Percentiles rank a stretch among this genome's conserved stretches.
Conservation (phyloP, 2,797 vertebrate genomes). For the Notoglanidium macrostoma region DNA sequence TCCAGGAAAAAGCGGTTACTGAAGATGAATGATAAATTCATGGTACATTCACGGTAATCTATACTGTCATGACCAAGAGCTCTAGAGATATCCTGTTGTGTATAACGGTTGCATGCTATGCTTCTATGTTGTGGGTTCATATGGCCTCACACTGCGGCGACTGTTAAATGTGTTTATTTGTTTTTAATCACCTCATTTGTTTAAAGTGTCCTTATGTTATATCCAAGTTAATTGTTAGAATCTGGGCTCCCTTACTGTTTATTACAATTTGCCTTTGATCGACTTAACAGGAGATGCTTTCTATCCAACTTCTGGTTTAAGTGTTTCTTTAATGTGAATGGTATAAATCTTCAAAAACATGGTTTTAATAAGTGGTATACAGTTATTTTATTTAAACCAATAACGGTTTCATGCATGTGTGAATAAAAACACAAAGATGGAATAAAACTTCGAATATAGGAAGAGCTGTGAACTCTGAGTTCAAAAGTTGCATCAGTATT, state of each 20-base stretch:
- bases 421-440: conserved; percentile 38
- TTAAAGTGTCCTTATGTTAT: conserved; percentile 42
- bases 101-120: conserved; percentile 7
- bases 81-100: neutral
- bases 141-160: conserved; percentile 28
- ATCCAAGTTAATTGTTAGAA: conserved; percentile 51
- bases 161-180: conserved; percentile 60
- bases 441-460: conserved; percentile 20
- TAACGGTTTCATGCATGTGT: conserved; percentile 34
- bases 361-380: conserved; percentile 48
- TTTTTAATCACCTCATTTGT: conserved; percentile 62
- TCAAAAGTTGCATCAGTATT: neutral
- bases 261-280: conserved; percentile 50
- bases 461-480: neutral
- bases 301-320: conserved; percentile 37
- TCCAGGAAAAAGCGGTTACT: neutral
- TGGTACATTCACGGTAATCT: neutral
- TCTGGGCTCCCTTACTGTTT: conserved; percentile 41
- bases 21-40: neutral
- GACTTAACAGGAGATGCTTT: conserved; percentile 25
- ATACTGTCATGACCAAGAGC: neutral
- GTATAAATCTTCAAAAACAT: conserved; percentile 53
- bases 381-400: conserved; percentile 47
- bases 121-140: conserved; percentile 29
- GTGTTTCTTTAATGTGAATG: conserved; percentile 39